phyloP scores from a whole-genome alignment of 2,113 vertebrate genomes.

The Psophia crepitans region DNA sequence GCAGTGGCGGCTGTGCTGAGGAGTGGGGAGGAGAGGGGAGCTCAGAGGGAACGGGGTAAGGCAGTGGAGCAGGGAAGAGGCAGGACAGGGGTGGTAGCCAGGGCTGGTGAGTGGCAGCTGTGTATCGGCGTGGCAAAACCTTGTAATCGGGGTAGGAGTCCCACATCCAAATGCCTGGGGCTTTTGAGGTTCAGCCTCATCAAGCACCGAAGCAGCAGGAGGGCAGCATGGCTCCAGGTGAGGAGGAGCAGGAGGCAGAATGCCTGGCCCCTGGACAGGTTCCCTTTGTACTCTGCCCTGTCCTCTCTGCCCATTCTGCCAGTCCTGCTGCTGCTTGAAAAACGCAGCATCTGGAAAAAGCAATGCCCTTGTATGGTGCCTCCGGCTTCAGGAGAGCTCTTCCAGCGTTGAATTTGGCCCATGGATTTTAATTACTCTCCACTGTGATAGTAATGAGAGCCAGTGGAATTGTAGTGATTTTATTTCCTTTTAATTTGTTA shows the following conservation, averaged over 20 bases:
- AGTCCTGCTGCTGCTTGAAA: neutral
- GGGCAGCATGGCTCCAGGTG: neutral
- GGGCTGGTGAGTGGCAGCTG: neutral
- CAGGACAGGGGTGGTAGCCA: neutral
- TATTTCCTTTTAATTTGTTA: conserved; percentile 69
- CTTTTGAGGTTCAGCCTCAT: neutral
- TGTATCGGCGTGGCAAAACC: neutral
- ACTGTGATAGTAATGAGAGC: conserved; percentile 39
- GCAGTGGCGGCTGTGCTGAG: neutral
- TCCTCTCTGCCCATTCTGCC: neutral
- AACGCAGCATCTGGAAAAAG: neutral
- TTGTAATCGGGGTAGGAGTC: neutral
- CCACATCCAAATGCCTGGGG: neutral
- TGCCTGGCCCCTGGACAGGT: neutral
- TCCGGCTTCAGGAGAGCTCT: neutral
- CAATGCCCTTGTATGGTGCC: neutral
- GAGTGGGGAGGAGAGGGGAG: neutral
- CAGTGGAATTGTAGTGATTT: conserved; percentile 54
- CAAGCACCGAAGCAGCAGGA: neutral
- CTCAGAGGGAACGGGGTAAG: neutral
- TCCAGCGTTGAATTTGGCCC: neutral
- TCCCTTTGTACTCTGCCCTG: neutral
- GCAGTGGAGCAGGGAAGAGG: neutral
- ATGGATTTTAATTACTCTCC: conserved; percentile 64
- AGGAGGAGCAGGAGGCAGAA: neutral